Base-by-base conservation (phyloP, 2,113 vertebrate genomes). In the Toxostoma redivivum region DNA sequence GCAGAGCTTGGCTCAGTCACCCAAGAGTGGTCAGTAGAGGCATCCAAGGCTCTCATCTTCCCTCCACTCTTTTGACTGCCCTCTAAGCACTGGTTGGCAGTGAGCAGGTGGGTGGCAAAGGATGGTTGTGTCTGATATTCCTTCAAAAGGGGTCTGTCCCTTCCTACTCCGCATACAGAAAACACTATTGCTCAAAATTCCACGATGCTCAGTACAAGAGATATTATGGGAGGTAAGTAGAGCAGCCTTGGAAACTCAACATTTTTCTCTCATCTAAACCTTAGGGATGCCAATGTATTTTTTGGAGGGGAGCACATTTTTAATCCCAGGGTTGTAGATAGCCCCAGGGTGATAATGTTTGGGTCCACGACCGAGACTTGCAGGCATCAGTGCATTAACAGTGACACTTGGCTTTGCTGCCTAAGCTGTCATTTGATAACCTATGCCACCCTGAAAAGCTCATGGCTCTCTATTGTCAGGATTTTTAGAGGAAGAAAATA, bases 131-230 rank as follows among this genome's bases (percentile, higher is more conserved):
- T 50, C 72, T 82, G 27, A 58, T 20, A 18, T 17, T 47, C 6
- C n/a, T 11, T 40, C 27, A 23, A 18, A 73, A 79, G 51, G 33
- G 7, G 8, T 23, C 33, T 71, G 35, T 54, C 44, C 22, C 33
- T 66, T 88, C 45, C 69, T 44, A 14, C 5, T 82, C 23, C 33
- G 16, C 44, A 11, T 7, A 47, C 7, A 44, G 66, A 86, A 92
- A 88, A 42, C 44, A 72, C 10, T 24, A 8, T 58, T 81, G 74
- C 15, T 23, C 56, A 62, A 42, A 58, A 74, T 64, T 38, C 24
- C 11, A 15, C 0, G 0, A 83, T 28, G 2, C 2, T 82, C 45
- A n/a, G 17, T 37, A 42, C 33, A n/a, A 72, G 44, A 77, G 21
- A 11, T 17, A 42, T 47, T 31, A 5, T 50, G 42, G 48, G 42